Percentiles rank a stretch among this genome's conserved stretches.
These are phyloP conservation scores for Camponotus floridanus DNA, from an alignment of 1,140 invertebrate species.

Conservation along the genomic window DNA sequence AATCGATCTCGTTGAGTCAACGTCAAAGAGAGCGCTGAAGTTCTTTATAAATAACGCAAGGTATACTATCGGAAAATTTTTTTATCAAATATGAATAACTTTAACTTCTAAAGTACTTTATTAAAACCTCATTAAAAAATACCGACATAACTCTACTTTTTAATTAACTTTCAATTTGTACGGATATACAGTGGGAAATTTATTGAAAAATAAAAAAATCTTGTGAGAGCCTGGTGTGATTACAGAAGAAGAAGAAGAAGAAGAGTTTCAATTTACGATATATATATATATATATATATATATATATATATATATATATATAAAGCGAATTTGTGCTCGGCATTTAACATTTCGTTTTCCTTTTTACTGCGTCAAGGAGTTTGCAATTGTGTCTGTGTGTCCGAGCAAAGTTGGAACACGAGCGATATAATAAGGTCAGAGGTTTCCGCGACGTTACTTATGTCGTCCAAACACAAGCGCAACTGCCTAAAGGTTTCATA, in stretches of 20 bases:
- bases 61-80: slow-evolving; percentile 5
- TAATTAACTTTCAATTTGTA: neutral
- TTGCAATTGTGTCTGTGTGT: slow-evolving; percentile 28
- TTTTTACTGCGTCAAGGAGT: slow-evolving; percentile 8
- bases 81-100: slow-evolving; percentile 2
- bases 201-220: neutral
- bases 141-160: neutral
- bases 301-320: slow-evolving; percentile 1
- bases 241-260: neutral
- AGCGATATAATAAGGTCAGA: slow-evolving; percentile 47
- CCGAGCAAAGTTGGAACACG: slow-evolving; percentile 21
- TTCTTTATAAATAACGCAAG: slow-evolving; percentile 30
- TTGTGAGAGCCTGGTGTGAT: neutral
- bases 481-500: slow-evolving; percentile 35
- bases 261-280: neutral
- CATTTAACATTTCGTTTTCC: slow-evolving; percentile 45
- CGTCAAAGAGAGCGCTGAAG: neutral
- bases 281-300: neutral
- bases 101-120: neutral
- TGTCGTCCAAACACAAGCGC: slow-evolving; percentile 31
- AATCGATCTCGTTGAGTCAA: slow-evolving; percentile 15
- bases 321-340: neutral
- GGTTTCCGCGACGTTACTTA: slow-evolving; percentile 54
- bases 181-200: too few species aligned
- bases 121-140: neutral